Conservation (phyloP, 2,797 vertebrate genomes). For the Cichlasoma orientale region DNA sequence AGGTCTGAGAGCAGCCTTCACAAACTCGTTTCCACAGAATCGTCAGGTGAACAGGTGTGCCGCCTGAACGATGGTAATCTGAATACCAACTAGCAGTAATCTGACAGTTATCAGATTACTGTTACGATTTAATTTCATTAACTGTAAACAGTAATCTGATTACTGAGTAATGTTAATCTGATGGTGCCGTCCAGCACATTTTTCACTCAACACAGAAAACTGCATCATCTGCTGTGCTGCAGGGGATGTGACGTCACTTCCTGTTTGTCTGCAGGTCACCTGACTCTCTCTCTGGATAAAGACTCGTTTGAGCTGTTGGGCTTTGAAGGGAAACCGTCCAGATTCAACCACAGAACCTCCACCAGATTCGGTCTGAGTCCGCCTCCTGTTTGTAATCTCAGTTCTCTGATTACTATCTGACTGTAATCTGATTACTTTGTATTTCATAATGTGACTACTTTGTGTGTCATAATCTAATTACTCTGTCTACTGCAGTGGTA, state of each 20-base stretch:
- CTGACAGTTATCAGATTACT: not conserved
- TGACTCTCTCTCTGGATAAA: conserved; percentile 82
- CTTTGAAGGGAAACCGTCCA: conserved; percentile 87
- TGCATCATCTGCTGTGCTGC: not conserved
- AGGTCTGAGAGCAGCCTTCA: too few species aligned
- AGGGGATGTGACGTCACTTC: not conserved
- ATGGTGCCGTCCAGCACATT: not conserved
- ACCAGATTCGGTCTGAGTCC: conserved; percentile 84
- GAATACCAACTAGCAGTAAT: too few species aligned
- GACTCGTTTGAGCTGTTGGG: conserved; percentile 92
- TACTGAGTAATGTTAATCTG: not conserved
- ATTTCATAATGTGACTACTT: not conserved
- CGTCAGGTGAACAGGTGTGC: too few species aligned
- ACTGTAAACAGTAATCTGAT: not conserved
- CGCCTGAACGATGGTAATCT: too few species aligned
- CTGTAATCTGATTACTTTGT: not conserved
- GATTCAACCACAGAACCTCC: conserved; percentile 82
- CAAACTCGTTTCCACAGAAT: not conserved
- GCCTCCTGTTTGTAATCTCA: not conserved
- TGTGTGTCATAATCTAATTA: not conserved
- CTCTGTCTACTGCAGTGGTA: conserved; percentile 79
- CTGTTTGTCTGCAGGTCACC: conserved; percentile 44
- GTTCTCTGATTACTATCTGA: not conserved
- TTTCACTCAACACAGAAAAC: not conserved
- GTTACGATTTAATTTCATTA: not conserved